Conservation (phyloP, 37 sponge, comb jelly and placozoan species). For the Eunapius fragilis region DNA sequence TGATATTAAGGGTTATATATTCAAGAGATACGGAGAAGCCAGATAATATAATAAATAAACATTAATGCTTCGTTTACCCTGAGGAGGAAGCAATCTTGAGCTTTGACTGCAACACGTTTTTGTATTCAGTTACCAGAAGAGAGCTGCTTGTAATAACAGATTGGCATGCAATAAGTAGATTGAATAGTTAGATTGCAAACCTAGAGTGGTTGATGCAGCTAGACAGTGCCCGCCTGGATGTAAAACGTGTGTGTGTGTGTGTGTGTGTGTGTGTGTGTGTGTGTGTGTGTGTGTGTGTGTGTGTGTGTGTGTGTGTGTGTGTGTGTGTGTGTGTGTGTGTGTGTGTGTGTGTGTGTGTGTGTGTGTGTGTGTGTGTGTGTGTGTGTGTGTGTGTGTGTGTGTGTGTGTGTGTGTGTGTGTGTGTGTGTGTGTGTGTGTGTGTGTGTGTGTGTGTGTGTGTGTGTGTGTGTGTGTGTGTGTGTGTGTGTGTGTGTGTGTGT, state of each 20-base stretch:
- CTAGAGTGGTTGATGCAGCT: too few relatives aligned
- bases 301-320: conserved; percentile 36
- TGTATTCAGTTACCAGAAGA: conserved; percentile 70
- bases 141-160: too few relatives aligned
- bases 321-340: conserved; percentile 29
- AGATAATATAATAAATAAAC: too few relatives aligned
- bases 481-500: conserved; percentile 32
- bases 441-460: conserved; percentile 5
- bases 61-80: too few relatives aligned
- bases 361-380: conserved; percentile 19
- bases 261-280: not conserved
- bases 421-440: conserved; percentile 17
- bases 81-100: conserved; percentile 35
- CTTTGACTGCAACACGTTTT: conserved; percentile 26
- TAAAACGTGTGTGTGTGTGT: not conserved
- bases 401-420: conserved; percentile 10
- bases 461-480: conserved; percentile 3
- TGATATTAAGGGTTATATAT: not conserved
- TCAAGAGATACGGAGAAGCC: not conserved
- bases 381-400: conserved; percentile 12
- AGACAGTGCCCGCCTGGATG: too few relatives aligned
- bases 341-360: conserved; percentile 14
- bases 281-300: conserved; percentile 19
- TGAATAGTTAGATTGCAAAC: too few relatives aligned
- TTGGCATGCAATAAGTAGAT: too few relatives aligned